phyloP scores from a whole-genome alignment of 2,113 vertebrate genomes.

The Pitta sordida region DNA sequence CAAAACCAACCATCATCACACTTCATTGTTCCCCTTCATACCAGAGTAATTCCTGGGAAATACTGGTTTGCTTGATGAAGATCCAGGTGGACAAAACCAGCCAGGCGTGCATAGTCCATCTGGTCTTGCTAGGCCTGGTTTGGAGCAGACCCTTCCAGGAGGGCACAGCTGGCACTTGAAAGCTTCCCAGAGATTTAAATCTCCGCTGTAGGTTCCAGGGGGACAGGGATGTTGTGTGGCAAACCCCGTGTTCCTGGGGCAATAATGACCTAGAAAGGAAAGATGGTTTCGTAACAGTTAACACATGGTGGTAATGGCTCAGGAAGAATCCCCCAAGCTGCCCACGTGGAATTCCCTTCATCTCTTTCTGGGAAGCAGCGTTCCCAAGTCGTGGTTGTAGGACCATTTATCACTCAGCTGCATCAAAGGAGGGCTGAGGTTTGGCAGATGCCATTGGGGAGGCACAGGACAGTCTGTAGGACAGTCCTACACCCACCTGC shows the following conservation, averaged over 20 bases:
- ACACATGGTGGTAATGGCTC: not conserved
- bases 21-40: not conserved
- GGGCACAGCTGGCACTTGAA: constrained; percentile 67
- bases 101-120: constrained; percentile 56
- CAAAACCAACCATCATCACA: not conserved
- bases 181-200: constrained; percentile 3
- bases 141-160: constrained; percentile 78
- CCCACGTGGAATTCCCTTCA: not conserved
- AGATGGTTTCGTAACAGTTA: not conserved
- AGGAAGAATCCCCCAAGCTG: not conserved
- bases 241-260: constrained; percentile 74
- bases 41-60: constrained; percentile 13
- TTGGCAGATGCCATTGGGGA: not conserved
- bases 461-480: too few relatives aligned
- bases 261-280: constrained; percentile 78
- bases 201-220: constrained; percentile 56
- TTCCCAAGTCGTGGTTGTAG: fast-evolving
- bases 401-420: not conserved
- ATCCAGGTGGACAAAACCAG: constrained; percentile 64
- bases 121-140: constrained; percentile 48
- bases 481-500: constrained; percentile 45
- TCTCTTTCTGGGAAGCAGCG: not conserved
- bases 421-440: not conserved
- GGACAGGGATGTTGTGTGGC: constrained; percentile 69
- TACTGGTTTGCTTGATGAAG: not conserved